Percentiles rank a stretch among this genome's conserved stretches.
Evolutionary conservation across 2,797 vertebrate genomes (phyloP).

Genomic region (Poecilia wingei): DNA sequence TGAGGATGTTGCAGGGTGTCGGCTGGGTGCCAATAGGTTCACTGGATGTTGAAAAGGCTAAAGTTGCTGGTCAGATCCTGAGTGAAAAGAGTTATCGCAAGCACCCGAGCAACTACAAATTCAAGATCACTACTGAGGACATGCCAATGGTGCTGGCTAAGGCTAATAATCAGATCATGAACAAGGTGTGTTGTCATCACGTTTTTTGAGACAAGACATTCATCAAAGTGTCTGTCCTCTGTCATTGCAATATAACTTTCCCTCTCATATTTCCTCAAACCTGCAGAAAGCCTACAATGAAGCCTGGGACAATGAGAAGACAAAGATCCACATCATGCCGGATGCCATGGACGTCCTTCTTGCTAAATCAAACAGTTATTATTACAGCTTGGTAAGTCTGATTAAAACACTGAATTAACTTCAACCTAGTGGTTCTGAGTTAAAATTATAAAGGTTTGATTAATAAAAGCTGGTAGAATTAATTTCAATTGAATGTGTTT

Average conservation of each 20-base stretch:
- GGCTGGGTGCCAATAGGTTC: conserved; percentile 93
- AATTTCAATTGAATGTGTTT: not conserved
- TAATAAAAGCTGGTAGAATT: not conserved
- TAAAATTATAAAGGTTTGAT: not conserved
- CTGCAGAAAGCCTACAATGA: conserved; percentile 86
- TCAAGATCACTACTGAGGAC: conserved; percentile 78
- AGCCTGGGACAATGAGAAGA: conserved; percentile 92
- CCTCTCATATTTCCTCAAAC: conserved; percentile 13
- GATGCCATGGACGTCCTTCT: conserved; percentile 90
- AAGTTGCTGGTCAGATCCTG: conserved; percentile 87
- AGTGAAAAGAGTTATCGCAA: conserved; percentile 89
- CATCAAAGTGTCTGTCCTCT: not conserved
- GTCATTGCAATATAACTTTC: not conserved
- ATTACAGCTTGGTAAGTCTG: conserved; percentile 85
- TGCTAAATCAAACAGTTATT: conserved; percentile 86
- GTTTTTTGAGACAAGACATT: not conserved
- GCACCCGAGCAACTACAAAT: conserved; percentile 84
- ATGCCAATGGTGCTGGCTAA: conserved; percentile 90
- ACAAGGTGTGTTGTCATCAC: conserved; percentile 77
- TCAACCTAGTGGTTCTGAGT: not conserved
- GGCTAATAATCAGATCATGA: conserved; percentile 86
- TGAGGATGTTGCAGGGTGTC: conserved; percentile 85
- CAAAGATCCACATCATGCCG: conserved; percentile 90
- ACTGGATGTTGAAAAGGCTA: conserved; percentile 88
- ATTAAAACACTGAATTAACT: not conserved